A percentile compares a stretch with the other conserved stretches of the same genome.
Conservation (phyloP, 53 echinoderm and acorn worm genomes). For the Glandiceps talaboti region DNA sequence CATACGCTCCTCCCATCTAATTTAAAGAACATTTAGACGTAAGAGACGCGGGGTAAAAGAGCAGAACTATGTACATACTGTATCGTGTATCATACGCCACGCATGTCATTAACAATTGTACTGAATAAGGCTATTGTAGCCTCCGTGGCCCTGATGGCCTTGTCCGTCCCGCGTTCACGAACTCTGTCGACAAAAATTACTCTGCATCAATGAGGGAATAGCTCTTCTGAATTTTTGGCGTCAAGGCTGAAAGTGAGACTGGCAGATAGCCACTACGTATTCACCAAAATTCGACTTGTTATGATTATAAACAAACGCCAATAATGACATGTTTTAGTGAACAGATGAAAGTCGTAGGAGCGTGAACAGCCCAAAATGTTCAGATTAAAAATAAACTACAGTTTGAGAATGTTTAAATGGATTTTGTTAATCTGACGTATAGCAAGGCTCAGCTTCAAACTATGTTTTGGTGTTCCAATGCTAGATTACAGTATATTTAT, state of each 20-base stretch:
- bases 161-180: neutral
- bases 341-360: neutral
- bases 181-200: neutral
- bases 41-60: neutral
- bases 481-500: too few species aligned
- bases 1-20: neutral
- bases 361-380: neutral
- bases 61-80: neutral
- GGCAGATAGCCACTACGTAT: neutral
- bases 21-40: neutral
- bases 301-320: neutral
- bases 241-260: neutral
- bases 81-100: neutral
- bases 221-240: neutral
- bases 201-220: neutral
- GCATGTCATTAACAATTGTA: neutral
- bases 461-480: too few species aligned
- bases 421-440: too few species aligned
- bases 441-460: too few species aligned
- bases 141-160: neutral
- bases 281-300: neutral
- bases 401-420: too few species aligned
- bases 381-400: neutral
- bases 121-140: neutral
- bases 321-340: neutral